Percentiles rank a stretch among this genome's conserved stretches.
These are phyloP conservation scores for Netelia melanura DNA, from an alignment of 2,888 invertebrate species.

Conservation along the genomic window DNA sequence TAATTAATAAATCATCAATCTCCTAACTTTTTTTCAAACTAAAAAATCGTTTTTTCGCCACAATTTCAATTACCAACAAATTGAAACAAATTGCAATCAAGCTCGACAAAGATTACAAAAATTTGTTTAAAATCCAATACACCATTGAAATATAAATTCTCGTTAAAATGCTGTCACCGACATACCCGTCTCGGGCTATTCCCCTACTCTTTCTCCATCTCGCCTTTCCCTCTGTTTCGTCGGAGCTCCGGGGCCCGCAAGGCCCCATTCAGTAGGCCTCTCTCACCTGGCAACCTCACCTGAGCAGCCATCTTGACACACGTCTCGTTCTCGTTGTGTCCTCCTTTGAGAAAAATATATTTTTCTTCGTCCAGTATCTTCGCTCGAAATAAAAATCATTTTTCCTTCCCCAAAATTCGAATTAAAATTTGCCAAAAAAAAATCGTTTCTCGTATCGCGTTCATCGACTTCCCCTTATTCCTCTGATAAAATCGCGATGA, in stretches of 20 bases:
- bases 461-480: too few relatives aligned
- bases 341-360: constrained; percentile 53
- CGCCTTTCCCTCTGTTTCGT: constrained; percentile 58
- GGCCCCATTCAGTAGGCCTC: constrained; percentile 66
- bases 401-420: neutral
- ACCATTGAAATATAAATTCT: neutral
- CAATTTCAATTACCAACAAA: too few relatives aligned
- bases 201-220: constrained; percentile 53
- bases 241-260: constrained; percentile 41
- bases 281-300: constrained; percentile 75
- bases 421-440: neutral
- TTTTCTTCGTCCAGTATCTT: neutral
- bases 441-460: too few relatives aligned
- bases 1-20: too few relatives aligned
- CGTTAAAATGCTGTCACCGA: neutral
- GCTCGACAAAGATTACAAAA: too few relatives aligned
- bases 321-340: constrained; percentile 63
- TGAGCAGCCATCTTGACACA: constrained; percentile 77
- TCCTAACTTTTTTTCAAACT: too few relatives aligned
- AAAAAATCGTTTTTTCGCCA: too few relatives aligned
- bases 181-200: constrained; percentile 8
- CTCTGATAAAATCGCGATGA: too few relatives aligned
- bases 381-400: constrained; percentile 14
- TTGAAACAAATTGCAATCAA: too few relatives aligned
- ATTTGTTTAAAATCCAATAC: too few relatives aligned